phyloP scores from a whole-genome alignment of 2,888 invertebrate genomes.

The Acanthosoma haemorrhoidale region DNA sequence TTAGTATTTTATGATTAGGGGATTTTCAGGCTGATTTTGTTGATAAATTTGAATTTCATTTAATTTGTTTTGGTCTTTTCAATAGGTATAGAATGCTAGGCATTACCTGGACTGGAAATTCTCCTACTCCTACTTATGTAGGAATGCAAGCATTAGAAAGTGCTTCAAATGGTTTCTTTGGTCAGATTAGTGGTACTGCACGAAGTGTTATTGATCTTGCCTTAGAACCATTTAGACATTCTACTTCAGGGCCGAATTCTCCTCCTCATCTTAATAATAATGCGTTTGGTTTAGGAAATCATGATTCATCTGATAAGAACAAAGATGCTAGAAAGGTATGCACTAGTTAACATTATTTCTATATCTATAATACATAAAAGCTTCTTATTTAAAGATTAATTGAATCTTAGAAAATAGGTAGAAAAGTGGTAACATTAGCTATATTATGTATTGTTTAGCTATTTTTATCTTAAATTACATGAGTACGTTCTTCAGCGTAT shows the following conservation, averaged over 20 bases:
- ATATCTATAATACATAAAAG: too few relatives aligned
- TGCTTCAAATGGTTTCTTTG: constrained; percentile 62
- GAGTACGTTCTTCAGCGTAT: too few relatives aligned
- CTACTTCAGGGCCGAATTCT: constrained; percentile 57
- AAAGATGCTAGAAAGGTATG: constrained; percentile 34
- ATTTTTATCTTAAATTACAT: too few relatives aligned
- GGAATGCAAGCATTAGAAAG: constrained; percentile 49
- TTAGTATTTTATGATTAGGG: too few relatives aligned
- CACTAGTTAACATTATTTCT: too few relatives aligned
- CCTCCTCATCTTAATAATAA: constrained; percentile 63
- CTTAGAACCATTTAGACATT: constrained; percentile 69
- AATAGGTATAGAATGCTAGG: constrained; percentile 63
- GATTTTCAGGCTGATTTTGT: not conserved
- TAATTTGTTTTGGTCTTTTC: not conserved
- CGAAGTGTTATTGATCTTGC: constrained; percentile 38
- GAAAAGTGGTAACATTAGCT: too few relatives aligned
- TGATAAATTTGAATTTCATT: not conserved
- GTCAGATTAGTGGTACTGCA: constrained; percentile 64
- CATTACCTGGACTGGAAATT: constrained; percentile 52
- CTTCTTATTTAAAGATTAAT: too few relatives aligned
- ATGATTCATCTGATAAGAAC: constrained; percentile 28
- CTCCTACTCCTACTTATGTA: constrained; percentile 46
- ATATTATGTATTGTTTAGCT: too few relatives aligned
- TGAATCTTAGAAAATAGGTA: too few relatives aligned
- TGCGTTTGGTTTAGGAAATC: constrained; percentile 77